Conservation (phyloP, 2,797 vertebrate species). For the Microcaecilia unicolor region DNA sequence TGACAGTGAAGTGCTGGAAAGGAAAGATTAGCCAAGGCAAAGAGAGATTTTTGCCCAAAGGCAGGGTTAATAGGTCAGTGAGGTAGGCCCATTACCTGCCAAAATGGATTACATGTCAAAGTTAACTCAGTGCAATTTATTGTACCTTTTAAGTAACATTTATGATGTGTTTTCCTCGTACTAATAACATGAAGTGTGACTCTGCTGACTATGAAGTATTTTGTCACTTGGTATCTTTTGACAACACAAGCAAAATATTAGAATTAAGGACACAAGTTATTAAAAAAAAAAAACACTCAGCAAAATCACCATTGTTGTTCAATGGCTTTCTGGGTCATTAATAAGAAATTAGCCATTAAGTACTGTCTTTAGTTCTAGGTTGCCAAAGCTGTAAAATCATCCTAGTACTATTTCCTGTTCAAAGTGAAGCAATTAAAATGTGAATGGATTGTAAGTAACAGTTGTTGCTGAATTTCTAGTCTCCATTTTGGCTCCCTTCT, state of each 20-base stretch:
- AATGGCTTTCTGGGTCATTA: background rate
- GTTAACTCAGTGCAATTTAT: constrained; percentile 8
- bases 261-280: background rate
- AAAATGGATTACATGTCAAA: constrained; percentile 19
- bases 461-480: background rate
- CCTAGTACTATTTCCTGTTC: background rate
- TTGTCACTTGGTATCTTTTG: background rate
- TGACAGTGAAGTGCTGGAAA: constrained; percentile 27
- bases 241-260: background rate
- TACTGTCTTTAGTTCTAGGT: no score
- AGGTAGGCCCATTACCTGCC: constrained; percentile 34
- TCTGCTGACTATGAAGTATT: background rate
- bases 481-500: no score
- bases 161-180: constrained; percentile 2
- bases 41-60: constrained; percentile 25
- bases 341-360: no score
- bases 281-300: background rate
- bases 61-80: constrained; percentile 30
- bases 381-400: background rate
- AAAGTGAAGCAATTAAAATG: no score
- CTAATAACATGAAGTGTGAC: background rate
- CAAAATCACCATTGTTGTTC: background rate
- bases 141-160: constrained; percentile 22
- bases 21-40: constrained; percentile 30
- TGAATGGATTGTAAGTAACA: background rate